A percentile compares a stretch with the other conserved stretches of the same genome.
These are phyloP conservation scores for Drosophila tanythrix DNA, from an alignment of 2,888 invertebrate genomes.

Conservation along the genomic window DNA sequence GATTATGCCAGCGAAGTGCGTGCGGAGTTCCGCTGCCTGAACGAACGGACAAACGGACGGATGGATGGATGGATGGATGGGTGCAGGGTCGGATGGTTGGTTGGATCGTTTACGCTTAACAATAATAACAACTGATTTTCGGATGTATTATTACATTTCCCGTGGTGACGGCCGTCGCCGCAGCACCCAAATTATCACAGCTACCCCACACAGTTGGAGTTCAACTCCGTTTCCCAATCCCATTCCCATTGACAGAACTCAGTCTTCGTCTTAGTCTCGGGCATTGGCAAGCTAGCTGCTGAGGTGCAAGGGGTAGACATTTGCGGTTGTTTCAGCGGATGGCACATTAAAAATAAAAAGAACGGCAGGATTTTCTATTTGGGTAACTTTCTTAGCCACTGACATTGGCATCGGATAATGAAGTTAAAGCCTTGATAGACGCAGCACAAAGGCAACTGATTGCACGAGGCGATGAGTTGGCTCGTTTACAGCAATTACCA, in stretches of 20 bases:
- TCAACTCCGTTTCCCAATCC: slow-evolving; percentile 24
- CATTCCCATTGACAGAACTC: slow-evolving; percentile 9
- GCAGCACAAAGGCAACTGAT: slow-evolving; percentile 67
- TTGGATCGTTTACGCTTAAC: slow-evolving; percentile 74
- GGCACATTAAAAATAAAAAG: not conserved
- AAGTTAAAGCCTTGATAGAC: slow-evolving; percentile 53
- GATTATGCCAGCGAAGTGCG: slow-evolving; percentile 72
- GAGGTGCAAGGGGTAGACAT: slow-evolving; percentile 16
- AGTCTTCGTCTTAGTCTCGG: not conserved
- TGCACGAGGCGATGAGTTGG: slow-evolving; percentile 58
- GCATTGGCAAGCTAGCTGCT: not conserved
- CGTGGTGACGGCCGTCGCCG: slow-evolving; percentile 62
- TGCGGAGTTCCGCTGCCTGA: slow-evolving; percentile 34
- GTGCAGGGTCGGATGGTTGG: slow-evolving; percentile 31
- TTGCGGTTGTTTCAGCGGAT: slow-evolving; percentile 45
- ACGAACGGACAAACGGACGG: slow-evolving; percentile 3
- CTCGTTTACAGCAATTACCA: slow-evolving; percentile 72
- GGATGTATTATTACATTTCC: slow-evolving; percentile 80
- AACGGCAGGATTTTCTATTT: slow-evolving; percentile 49
- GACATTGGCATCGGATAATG: slow-evolving; percentile 47
- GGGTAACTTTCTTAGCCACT: slow-evolving; percentile 39
- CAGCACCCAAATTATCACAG: slow-evolving; percentile 79
- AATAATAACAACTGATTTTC: slow-evolving; percentile 81
- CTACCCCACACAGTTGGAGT: slow-evolving; percentile 69
- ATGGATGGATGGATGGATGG: slow-evolving; percentile 22